Conservation (phyloP, 2,888 invertebrate species). For the Tridacna gigas region DNA sequence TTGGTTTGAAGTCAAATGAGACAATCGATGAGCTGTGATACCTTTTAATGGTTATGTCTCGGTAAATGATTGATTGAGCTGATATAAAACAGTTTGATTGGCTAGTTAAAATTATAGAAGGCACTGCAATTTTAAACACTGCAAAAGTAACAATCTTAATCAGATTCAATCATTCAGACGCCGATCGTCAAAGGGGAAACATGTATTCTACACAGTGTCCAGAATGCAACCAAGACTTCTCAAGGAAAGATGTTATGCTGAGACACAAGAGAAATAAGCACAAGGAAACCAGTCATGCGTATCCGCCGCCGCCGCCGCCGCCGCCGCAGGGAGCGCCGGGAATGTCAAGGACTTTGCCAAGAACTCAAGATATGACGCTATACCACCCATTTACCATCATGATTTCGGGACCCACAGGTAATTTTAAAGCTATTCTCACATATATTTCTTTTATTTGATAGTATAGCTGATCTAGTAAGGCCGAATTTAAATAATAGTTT, state of each 20-base stretch:
- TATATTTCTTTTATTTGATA: no score
- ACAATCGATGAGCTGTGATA: no score
- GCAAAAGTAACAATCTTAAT: neutral
- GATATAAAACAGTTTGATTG: neutral
- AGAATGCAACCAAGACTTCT: no score
- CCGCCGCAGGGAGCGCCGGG: neutral
- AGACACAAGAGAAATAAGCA: slow-evolving; percentile 28
- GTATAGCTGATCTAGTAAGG: no score
- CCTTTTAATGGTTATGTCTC: neutral
- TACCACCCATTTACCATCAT: slow-evolving; percentile 39
- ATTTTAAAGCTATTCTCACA: neutral
- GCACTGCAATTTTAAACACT: neutral
- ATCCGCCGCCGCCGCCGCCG: slow-evolving; percentile 13
- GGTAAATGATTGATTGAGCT: no score
- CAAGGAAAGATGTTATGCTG: slow-evolving; percentile 30
- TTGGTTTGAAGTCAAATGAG: neutral
- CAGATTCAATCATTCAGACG: slow-evolving; percentile 27
- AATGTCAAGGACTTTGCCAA: neutral
- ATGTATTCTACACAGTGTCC: slow-evolving; percentile 40
- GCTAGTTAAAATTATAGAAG: neutral
- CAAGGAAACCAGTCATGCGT: neutral
- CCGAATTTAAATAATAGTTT: no score
- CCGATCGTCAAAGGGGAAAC: slow-evolving; percentile 16
- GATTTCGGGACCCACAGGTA: slow-evolving; percentile 36
- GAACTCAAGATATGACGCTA: neutral